Evolutionary conservation across 92 coral and sea anemone genomes (phyloP).

Genomic region (Ricordea florida): DNA sequence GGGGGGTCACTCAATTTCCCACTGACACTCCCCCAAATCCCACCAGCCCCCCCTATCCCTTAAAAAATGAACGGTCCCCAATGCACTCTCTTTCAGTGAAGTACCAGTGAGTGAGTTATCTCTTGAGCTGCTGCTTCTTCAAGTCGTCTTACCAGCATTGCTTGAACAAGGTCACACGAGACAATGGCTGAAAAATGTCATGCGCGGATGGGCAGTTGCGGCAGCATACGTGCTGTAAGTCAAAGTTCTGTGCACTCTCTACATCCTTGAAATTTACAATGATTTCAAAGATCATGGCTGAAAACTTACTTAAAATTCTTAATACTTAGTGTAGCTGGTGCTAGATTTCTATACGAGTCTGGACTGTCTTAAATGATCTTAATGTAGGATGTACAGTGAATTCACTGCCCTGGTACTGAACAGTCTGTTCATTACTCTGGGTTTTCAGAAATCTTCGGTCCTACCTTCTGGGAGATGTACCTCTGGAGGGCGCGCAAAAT

Average conservation of each 20-base stretch:
- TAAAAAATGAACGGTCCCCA: too few species aligned
- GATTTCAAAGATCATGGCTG: background rate
- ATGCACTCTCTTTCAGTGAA: conserved; percentile 70
- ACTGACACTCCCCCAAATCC: too few species aligned
- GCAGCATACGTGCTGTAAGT: conserved; percentile 93
- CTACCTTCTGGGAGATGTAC: conserved; percentile 91
- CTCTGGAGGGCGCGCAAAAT: conserved; percentile 87
- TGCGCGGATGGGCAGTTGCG: conserved; percentile 88
- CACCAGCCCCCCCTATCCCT: too few species aligned
- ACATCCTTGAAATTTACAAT: too few species aligned
- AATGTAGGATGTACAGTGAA: too few species aligned
- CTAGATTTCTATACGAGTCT: too few species aligned
- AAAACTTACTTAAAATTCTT: too few species aligned
- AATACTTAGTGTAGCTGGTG: too few species aligned
- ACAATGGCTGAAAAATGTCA: conserved; percentile 88
- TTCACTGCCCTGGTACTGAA: too few species aligned
- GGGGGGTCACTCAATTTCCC: too few species aligned
- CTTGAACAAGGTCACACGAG: conserved; percentile 97
- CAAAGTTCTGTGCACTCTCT: background rate
- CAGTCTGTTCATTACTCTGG: background rate
- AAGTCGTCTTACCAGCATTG: conserved; percentile 93
- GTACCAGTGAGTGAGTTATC: conserved; percentile 97
- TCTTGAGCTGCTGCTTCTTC: conserved; percentile 88
- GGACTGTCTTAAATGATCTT: too few species aligned
- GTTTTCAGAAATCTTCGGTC: conserved; percentile 85